Base-by-base conservation (phyloP, 2,888 invertebrate species). In the Drosophila picticornis region DNA sequence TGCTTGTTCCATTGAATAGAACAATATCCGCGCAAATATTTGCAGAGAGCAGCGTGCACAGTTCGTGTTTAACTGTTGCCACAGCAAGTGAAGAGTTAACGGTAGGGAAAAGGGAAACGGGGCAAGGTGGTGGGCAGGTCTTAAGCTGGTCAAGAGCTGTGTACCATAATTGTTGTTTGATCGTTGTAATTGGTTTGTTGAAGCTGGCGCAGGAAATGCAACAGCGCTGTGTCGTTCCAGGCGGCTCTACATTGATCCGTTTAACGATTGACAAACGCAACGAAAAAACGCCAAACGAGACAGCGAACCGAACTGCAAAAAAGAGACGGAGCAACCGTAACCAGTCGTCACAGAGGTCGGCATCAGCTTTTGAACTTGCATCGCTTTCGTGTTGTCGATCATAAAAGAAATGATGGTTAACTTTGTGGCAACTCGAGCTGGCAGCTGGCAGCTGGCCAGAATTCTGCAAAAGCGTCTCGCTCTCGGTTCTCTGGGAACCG, bases 21-120 rank as follows among this genome's bases (percentile, higher is more conserved):
- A 91, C 83, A 79, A 83, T 81, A 84, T 91, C 84, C 84, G 90
- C 75, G 80, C 73, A 91, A 91, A 91, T 92, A 91, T 91, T 91
- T 91, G 81, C 81, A 53, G 81, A 83, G 87, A 83, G 90, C 91
- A 81, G 81, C 83, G 79, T 52, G 72, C 72, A 75, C 91, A 83
- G 83, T 83, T 80, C 83, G 80, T 91, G 91, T 88, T 88, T 80
- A 80, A 88, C 83, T 82, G 79, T 85, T 74, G 72, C 60, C 67
- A 70, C 48, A 51, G 52, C 29, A 27, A 43, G 25, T 50, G 56
- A 46, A 46, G 27, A 27, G 27, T 19, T 50, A 51, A 31, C 22
- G 40, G n/a, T 36, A 36, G 27, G 22, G 55, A 4, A 34, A 27
- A 19, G 52, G 27, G 16, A n/a, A 4, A 46, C 19, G 32, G 19